Evolutionary conservation across 2,888 invertebrate genomes (phyloP).

Genomic region (Vanessa cardui): DNA sequence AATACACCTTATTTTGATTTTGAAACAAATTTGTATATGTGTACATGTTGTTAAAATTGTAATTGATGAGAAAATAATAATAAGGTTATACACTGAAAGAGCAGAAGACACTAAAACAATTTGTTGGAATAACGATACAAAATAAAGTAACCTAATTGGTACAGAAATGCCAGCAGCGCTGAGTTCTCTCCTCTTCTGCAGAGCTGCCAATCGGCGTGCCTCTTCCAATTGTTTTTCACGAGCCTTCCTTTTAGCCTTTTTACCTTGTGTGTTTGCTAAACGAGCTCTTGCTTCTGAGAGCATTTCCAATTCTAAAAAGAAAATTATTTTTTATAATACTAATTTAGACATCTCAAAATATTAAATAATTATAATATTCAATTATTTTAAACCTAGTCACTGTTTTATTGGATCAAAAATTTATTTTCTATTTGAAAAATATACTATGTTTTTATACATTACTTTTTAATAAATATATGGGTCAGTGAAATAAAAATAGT

Average conservation of each 20-base stretch:
- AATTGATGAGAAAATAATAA: too few species aligned
- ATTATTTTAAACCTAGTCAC: background rate
- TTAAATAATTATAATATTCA: constrained; percentile 7
- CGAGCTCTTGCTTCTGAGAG: constrained; percentile 98
- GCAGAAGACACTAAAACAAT: background rate
- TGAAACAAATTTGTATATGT: too few species aligned
- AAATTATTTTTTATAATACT: background rate
- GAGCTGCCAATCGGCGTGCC: constrained; percentile 96
- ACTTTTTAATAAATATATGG: too few species aligned
- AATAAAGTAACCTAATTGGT: constrained; percentile 61
- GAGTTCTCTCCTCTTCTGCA: constrained; percentile 98
- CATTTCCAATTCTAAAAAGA: constrained; percentile 96
- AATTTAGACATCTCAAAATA: background rate
- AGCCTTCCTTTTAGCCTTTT: constrained; percentile 96
- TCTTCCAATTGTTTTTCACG: constrained; percentile 99
- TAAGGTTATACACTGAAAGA: background rate
- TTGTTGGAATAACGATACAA: background rate
- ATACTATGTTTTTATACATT: too few species aligned
- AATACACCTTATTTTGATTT: too few species aligned
- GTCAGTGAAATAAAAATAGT: too few species aligned
- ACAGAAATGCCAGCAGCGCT: constrained; percentile 96
- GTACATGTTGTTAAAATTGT: too few species aligned
- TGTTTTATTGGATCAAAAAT: too few species aligned
- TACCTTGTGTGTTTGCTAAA: constrained; percentile 98
- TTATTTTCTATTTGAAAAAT: too few species aligned